Base-by-base conservation (phyloP, 2,113 vertebrate genomes). In the Hiodon tergisus region DNA sequence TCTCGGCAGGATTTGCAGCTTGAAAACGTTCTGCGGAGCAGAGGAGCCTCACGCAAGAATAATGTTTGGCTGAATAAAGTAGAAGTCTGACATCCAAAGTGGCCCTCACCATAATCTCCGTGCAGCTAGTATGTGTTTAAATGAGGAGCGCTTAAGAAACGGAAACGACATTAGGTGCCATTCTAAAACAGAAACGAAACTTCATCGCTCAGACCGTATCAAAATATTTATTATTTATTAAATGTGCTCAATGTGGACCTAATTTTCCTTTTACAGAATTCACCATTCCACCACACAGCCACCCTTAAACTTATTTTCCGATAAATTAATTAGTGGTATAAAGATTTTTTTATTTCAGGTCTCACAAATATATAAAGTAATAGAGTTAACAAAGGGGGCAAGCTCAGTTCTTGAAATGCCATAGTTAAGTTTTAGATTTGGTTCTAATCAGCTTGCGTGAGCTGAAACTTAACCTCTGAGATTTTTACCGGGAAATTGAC, bases 1-100 rank as follows among this genome's bases (percentile, higher is more conserved):
- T 81, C 78, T 80, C 53, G 62, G 17, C 72, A 52, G 46, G 48
- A 57, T 60, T 54, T 11, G 5, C 8, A 3, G 2, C 47, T 69
- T 58, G 14, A 60, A 48, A 61, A 70, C 5, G 52, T 51, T 67
- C 54, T 60, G 11, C 50, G 58, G 57, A 11, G 51, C 63, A 60
- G 50, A 31, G 31, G 31, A 31, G 31, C 31, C 31, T 31, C 31
- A 31, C 31, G 5, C 57, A 31, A 53, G 51, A 55, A 8, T 67
- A 17, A 57, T 53, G 52, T 70, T 74, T 62, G 70, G 6, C 53
- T 75, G 50, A 53, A 71, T 46, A 31, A 48, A 53, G n/a, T 51
- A 14, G 2, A 66, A 72, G 13, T 10, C 11, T 60, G 52, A 11
- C 5, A 58, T 53, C 50, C 47, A 48, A 52, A 71, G 54, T 71